Evolutionary conservation across 1,140 invertebrate species (phyloP).

Genomic region (Brachionus rubens): DNA sequence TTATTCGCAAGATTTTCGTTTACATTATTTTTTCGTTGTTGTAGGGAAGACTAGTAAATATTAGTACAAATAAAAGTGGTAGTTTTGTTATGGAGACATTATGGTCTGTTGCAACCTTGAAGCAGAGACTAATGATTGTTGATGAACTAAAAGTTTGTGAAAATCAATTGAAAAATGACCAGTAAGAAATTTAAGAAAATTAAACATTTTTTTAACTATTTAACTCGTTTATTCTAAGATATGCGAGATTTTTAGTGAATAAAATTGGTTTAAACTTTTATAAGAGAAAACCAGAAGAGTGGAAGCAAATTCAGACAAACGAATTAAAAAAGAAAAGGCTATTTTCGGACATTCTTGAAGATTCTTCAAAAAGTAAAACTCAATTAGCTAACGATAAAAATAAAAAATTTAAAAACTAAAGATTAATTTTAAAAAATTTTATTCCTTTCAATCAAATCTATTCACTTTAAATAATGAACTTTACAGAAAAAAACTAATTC

Average conservation of each 20-base stretch:
- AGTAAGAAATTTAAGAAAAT: background rate
- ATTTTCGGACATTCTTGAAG: constrained; percentile 19
- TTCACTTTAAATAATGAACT: background rate
- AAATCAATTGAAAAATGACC: constrained; percentile 45
- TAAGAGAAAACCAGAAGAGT: constrained; percentile 41
- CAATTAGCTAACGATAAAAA: background rate
- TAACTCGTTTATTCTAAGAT: constrained; percentile 6
- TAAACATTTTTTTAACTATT: background rate
- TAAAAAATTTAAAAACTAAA: constrained; percentile 39
- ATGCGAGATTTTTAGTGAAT: constrained; percentile 42
- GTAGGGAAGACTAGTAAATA: constrained; percentile 22
- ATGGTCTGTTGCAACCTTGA: constrained; percentile 1
- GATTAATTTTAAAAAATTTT: background rate
- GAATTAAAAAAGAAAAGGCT: constrained; percentile 31
- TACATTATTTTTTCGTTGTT: background rate
- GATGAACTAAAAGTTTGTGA: constrained; percentile 38
- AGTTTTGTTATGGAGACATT: constrained; percentile 46
- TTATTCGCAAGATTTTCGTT: background rate
- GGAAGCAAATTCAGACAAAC: constrained; percentile 39
- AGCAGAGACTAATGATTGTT: constrained; percentile 5
- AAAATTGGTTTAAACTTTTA: constrained; percentile 36
- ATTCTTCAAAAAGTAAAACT: background rate
- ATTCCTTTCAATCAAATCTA: background rate
- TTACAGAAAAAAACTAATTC: too few species aligned
- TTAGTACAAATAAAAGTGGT: constrained; percentile 44